Conservation (phyloP, 2,113 vertebrate species). For the Speoplatyrhinus poulsoni region DNA sequence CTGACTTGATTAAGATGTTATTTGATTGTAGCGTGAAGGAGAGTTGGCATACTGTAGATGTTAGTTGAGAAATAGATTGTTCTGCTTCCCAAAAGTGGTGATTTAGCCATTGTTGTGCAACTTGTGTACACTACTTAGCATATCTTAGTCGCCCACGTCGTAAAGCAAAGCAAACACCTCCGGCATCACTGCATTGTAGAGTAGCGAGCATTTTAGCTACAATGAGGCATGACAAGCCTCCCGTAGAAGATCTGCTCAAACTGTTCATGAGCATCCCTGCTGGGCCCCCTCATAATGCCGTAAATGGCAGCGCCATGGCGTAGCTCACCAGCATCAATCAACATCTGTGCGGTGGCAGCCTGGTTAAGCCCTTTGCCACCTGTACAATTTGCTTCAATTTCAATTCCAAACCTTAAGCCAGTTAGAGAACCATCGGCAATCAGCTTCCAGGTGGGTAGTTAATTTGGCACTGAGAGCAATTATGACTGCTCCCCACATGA, state of each 20-base stretch:
- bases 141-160: slow-evolving; percentile 44
- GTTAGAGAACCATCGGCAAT: slow-evolving; percentile 43
- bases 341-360: slow-evolving; percentile 30
- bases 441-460: slow-evolving; percentile 36
- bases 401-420: slow-evolving; percentile 35
- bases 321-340: slow-evolving; percentile 55
- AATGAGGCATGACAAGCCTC: slow-evolving; percentile 58
- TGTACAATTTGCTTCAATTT: slow-evolving; percentile 16
- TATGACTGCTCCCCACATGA: no score
- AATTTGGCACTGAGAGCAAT: no score
- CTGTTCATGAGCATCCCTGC: slow-evolving; percentile 55
- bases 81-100: slow-evolving; percentile 22
- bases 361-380: slow-evolving; percentile 19
- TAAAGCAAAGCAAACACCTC: slow-evolving; percentile 56
- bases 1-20: slow-evolving; percentile 25
- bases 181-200: slow-evolving; percentile 39
- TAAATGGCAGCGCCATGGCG: slow-evolving; percentile 44
- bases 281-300: slow-evolving; percentile 60
- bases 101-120: slow-evolving; percentile 45
- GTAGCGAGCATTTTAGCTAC: slow-evolving; percentile 51
- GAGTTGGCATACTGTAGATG: slow-evolving; percentile 8
- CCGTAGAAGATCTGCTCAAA: slow-evolving; percentile 49
- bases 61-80: slow-evolving; percentile 29
- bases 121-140: slow-evolving; percentile 29
- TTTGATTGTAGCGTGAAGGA: slow-evolving; percentile 21